Evolutionary conservation across 2,888 invertebrate genomes (phyloP).

Genomic region (Dendrolimus pini): DNA sequence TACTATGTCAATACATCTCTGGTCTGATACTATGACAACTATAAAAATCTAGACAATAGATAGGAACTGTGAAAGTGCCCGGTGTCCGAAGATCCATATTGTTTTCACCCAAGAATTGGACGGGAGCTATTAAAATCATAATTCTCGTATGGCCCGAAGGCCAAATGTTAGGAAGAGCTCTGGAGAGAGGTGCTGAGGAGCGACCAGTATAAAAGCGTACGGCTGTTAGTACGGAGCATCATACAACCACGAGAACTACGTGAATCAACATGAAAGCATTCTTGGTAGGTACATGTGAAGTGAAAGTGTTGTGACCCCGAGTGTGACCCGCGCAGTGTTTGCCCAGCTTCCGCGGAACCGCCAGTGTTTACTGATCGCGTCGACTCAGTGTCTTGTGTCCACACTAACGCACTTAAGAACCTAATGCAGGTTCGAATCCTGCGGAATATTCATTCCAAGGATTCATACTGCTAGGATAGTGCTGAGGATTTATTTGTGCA

Average conservation of each 20-base stretch:
- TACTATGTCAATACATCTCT: neutral
- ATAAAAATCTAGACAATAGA: constrained; percentile 13
- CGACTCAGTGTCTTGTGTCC: constrained; percentile 23
- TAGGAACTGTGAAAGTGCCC: constrained; percentile 49
- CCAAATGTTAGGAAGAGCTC: constrained; percentile 72
- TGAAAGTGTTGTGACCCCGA: constrained; percentile 70
- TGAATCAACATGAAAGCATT: constrained; percentile 75
- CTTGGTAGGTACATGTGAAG: constrained; percentile 73
- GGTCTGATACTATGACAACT: neutral
- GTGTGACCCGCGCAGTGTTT: constrained; percentile 38
- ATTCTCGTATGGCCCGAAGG: constrained; percentile 72
- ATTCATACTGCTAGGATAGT: no score
- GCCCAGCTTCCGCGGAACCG: neutral
- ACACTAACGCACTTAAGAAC: constrained; percentile 29
- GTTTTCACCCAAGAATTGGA: constrained; percentile 71
- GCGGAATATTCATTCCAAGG: constrained; percentile 40
- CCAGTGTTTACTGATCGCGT: neutral
- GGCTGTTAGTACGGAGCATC: constrained; percentile 58
- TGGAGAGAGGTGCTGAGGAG: constrained; percentile 68
- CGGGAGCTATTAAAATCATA: constrained; percentile 74
- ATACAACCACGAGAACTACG: constrained; percentile 70
- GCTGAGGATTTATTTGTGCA: no score
- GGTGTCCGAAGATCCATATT: constrained; percentile 52
- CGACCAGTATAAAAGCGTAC: constrained; percentile 62
- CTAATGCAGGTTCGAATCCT: neutral